A percentile compares a stretch with the other conserved stretches of the same genome.
Evolutionary conservation across 1,140 invertebrate genomes (phyloP).

Genomic region (Sminthurinus signatus): DNA sequence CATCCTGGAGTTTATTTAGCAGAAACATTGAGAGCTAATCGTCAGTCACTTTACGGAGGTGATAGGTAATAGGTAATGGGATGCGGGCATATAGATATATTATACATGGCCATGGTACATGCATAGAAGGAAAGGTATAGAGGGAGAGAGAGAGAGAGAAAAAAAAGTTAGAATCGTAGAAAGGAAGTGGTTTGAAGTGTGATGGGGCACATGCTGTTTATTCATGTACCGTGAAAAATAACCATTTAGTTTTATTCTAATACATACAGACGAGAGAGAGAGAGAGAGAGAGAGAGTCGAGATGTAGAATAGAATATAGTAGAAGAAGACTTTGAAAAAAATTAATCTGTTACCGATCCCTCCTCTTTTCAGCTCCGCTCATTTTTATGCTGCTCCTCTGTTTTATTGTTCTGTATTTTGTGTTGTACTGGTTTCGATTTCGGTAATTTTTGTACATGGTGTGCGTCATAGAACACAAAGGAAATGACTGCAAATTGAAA

Average conservation of each 20-base stretch:
- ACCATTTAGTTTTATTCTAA: slow-evolving; percentile 1
- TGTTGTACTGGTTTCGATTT: not conserved
- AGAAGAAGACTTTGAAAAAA: too few relatives aligned
- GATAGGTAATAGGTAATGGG: not conserved
- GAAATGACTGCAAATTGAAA: not conserved
- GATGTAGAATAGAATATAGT: too few relatives aligned
- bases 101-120: not conserved
- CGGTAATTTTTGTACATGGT: too few relatives aligned
- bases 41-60: not conserved
- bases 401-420: not conserved
- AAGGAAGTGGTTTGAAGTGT: slow-evolving; percentile 36
- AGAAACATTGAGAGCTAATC: not conserved
- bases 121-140: not conserved
- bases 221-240: slow-evolving; percentile 4
- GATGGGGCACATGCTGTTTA: slow-evolving; percentile 26
- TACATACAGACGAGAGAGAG: too few relatives aligned
- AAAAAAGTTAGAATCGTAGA: not conserved
- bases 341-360: too few relatives aligned
- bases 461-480: not conserved
- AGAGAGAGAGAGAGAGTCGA: too few relatives aligned
- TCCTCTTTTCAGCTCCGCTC: not conserved
- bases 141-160: not conserved
- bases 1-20: too few relatives aligned
- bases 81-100: not conserved
- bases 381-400: not conserved